A percentile compares a stretch with the other conserved stretches of the same genome.
These are phyloP conservation scores for Sebastes baramenuke DNA, from an alignment of 2,797 vertebrate species.

Conservation along the genomic window DNA sequence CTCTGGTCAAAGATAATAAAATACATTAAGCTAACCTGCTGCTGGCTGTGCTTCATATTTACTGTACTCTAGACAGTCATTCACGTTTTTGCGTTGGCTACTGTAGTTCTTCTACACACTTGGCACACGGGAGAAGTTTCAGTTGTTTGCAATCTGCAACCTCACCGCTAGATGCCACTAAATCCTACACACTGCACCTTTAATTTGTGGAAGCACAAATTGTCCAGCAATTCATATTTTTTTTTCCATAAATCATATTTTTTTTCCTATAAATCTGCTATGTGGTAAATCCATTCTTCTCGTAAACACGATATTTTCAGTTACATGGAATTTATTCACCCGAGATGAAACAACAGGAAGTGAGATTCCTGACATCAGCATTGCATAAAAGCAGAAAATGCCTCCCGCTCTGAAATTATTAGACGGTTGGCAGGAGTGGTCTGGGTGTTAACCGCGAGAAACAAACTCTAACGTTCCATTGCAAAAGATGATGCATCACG, in stretches of 20 bases:
- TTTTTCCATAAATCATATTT: neutral
- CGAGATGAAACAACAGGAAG: constrained; percentile 52
- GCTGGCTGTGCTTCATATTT: no score
- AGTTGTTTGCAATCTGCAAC: neutral
- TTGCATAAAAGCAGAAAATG: neutral
- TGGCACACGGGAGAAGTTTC: neutral
- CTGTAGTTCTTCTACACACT: no score
- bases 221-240: neutral
- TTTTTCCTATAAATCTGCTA: neutral
- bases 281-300: neutral
- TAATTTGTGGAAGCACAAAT: neutral
- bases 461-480: neutral
- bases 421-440: neutral
- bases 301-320: neutral
- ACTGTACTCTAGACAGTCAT: no score
- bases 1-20: no score
- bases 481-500: constrained; percentile 2
- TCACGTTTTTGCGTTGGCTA: no score
- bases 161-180: neutral
- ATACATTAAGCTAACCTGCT: no score
- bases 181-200: neutral
- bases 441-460: neutral
- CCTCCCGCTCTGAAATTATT: neutral
- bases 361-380: constrained; percentile 43
- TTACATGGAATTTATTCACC: neutral